Conservation (phyloP, 2,888 invertebrate species). For the Thelaira solivaga region DNA sequence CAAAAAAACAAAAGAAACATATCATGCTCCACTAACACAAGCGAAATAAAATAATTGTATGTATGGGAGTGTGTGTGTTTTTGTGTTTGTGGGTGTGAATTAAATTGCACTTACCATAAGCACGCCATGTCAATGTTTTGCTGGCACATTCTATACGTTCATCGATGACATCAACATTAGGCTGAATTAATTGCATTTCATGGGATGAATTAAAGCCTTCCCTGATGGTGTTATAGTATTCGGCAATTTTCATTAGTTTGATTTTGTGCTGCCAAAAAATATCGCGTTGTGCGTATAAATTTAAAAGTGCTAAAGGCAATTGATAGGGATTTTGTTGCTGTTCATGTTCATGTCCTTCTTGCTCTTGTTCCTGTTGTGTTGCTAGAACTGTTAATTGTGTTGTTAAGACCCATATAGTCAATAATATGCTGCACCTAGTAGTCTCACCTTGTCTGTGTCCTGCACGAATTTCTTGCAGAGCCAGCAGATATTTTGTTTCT, state of each 20-base stretch:
- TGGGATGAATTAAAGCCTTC: conserved; percentile 79
- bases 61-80: background rate
- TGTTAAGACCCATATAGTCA: conserved; percentile 2
- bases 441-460: conserved; percentile 17
- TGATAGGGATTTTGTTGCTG: conserved; percentile 54
- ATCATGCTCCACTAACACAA: conserved; percentile 2
- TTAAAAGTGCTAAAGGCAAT: conserved; percentile 67
- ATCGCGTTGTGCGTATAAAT: conserved; percentile 70
- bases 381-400: conserved; percentile 38
- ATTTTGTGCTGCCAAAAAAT: conserved; percentile 72
- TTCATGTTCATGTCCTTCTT: conserved; percentile 4
- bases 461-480: conserved; percentile 75
- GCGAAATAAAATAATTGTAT: background rate
- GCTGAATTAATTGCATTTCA: conserved; percentile 87
- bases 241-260: conserved; percentile 81
- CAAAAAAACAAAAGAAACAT: background rate
- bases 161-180: conserved; percentile 87
- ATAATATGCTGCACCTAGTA: too few relatives aligned
- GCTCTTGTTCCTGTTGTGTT: conserved; percentile 34
- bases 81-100: background rate
- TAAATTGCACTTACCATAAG: conserved; percentile 81
- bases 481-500: conserved; percentile 89
- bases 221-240: conserved; percentile 90
- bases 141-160: conserved; percentile 83
- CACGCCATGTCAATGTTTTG: conserved; percentile 86